These are phyloP conservation scores for Acanthurus leucopareius DNA, from an alignment of 2,797 vertebrate genomes.

Conservation along the genomic window DNA sequence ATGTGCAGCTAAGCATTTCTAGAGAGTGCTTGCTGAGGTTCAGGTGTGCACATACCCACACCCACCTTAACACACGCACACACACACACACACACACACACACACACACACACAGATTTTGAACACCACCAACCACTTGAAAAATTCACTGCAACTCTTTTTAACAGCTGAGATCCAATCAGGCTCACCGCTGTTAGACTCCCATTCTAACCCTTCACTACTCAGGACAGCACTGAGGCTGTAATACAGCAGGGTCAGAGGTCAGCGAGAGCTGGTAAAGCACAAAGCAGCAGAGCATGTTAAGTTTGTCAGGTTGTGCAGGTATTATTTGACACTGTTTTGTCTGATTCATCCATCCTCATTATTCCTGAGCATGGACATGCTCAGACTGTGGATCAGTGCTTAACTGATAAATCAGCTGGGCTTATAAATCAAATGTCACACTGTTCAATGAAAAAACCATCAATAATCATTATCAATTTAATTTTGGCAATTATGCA, in stretches of 20 bases:
- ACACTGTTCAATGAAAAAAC: background rate
- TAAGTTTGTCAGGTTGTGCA: conserved; percentile 31
- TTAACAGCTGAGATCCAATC: conserved; percentile 51
- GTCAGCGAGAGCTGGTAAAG: conserved; percentile 55
- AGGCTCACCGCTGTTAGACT: conserved; percentile 40
- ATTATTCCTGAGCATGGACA: conserved; percentile 10
- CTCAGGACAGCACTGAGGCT: conserved; percentile 36
- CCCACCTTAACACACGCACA: conserved; percentile 3
- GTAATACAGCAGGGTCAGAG: conserved; percentile 30
- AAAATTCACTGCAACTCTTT: conserved; percentile 47
- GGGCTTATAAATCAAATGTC: background rate
- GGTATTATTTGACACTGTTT: conserved; percentile 41
- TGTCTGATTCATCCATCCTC: conserved; percentile 18
- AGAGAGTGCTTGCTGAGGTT: conserved; percentile 34
- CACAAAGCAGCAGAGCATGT: conserved; percentile 27
- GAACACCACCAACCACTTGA: conserved; percentile 44
- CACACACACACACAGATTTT: background rate
- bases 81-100: background rate
- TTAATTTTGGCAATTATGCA: background rate
- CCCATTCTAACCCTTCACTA: conserved; percentile 48
- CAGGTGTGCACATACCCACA: conserved; percentile 39
- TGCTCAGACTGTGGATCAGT: conserved; percentile 14
- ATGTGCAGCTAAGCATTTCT: conserved; percentile 60
- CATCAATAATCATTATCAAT: background rate
- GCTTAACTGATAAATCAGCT: background rate